phyloP scores from a whole-genome alignment of 2,797 vertebrate species.

The Sebastiscus tertius region DNA sequence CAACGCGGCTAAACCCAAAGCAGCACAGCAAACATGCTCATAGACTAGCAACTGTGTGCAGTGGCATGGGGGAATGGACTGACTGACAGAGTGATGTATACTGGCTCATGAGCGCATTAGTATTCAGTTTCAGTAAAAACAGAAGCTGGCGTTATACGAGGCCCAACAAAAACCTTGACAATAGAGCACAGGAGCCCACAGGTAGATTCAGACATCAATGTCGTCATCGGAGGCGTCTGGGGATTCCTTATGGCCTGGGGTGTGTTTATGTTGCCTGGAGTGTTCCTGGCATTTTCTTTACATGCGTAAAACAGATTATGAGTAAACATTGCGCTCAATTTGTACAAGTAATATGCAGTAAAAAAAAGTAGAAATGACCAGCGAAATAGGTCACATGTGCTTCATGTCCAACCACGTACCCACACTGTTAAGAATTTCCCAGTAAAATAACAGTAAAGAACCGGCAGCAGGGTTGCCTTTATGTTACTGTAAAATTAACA shows the following conservation, averaged over 20 bases:
- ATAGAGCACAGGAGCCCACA: conserved; percentile 8
- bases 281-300: neutral
- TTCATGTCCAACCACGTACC: conserved; percentile 70
- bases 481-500: no score
- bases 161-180: conserved; percentile 32
- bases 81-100: neutral
- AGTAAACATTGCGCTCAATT: conserved; percentile 25
- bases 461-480: no score
- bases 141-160: neutral
- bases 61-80: neutral
- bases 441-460: no score
- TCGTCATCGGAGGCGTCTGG: conserved; percentile 14
- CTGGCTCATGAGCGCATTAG: conserved; percentile 13
- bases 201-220: conserved; percentile 22
- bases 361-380: neutral
- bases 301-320: neutral
- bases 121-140: conserved; percentile 21
- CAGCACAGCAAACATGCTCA: neutral
- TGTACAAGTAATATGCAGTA: neutral
- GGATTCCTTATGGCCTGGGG: conserved; percentile 35
- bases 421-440: no score
- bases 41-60: neutral
- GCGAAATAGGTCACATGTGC: conserved; percentile 54
- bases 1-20: neutral
- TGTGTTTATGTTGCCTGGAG: conserved; percentile 14